Base-by-base conservation (phyloP, 2,888 invertebrate species). In the Micoletzkya japonica region DNA sequence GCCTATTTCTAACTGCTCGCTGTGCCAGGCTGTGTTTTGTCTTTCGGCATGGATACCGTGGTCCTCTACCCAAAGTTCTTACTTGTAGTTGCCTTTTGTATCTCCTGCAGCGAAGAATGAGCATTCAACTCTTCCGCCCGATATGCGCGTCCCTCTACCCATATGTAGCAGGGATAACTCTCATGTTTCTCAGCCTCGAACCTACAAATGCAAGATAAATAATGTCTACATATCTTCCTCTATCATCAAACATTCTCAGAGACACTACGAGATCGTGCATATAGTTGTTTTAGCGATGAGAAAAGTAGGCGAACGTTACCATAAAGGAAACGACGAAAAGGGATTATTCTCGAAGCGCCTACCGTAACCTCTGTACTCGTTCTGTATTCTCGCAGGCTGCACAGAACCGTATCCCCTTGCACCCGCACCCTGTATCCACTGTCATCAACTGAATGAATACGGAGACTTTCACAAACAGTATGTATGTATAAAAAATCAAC, bases 391-490 rank as follows among this genome's bases (percentile, higher is more conserved):
- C 93, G 86, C 95, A 96, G 72, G 92, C 87, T 30, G 93, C 89
- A 86, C 95, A 96, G 1, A 93, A 92, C 78, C 95, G 89, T 77
- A 92, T 91, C 2, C 95, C 93, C 89, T 95, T 95, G 86, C 95
- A 96, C 52, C 94, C 95, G 87, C 95, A 96, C n/a, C 58, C 68
- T 68, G 66, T 39, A 14, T 24, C 32, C 7, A 36, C 20, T 34
- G 30, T 30, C 56, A 54, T 26, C 28, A 54, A 54, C 10, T 26
- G 24, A 28, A 10, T 4, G 28, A 20, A 24, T 28, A 4, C 28
- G n/a, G 54, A 44, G 30, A 7, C 52, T 54, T 67, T 37, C 36
- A 54, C 34, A 67, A 44, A 44, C 24, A n/a, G 64, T 49, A 64
- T 4, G 50, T 17, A 52, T 26, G 24, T 10, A 54, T 7, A 54